These are phyloP conservation scores for Neoarius graeffei DNA, from an alignment of 2,113 vertebrate genomes.

Conservation along the genomic window DNA sequence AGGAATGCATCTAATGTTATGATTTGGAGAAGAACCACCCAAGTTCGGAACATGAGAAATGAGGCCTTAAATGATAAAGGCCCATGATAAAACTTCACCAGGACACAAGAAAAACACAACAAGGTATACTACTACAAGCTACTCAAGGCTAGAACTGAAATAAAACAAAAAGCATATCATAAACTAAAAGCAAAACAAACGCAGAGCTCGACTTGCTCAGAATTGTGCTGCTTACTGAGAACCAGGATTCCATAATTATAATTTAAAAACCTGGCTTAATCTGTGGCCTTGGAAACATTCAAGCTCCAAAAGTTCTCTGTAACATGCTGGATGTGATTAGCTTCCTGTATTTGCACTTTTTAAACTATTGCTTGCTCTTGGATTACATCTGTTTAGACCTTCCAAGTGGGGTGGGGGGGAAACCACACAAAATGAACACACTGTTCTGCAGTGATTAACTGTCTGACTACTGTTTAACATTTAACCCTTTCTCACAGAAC, in stretches of 20 bases:
- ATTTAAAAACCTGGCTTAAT: slow-evolving; percentile 3
- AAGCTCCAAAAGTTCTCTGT: too few relatives aligned
- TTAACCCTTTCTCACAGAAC: too few relatives aligned
- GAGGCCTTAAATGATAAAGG: background rate
- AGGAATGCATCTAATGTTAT: background rate
- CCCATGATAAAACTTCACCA: background rate
- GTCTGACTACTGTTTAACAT: background rate
- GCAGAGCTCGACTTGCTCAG: background rate
- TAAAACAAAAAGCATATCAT: background rate
- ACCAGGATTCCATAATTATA: background rate
- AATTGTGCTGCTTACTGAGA: background rate
- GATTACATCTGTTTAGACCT: slow-evolving; percentile 37
- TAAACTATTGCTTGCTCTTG: slow-evolving; percentile 39
- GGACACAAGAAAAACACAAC: background rate
- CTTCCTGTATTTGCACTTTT: slow-evolving; percentile 47
- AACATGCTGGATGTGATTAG: slow-evolving; percentile 27
- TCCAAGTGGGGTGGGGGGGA: background rate
- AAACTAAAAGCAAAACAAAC: background rate
- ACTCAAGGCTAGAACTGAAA: background rate
- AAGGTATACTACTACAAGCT: background rate
- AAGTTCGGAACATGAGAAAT: background rate
- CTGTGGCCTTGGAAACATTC: background rate
- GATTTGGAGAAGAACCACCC: background rate
- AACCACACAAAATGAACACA: background rate
- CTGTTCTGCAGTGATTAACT: background rate